Evolutionary conservation across 2,113 vertebrate genomes (phyloP).

Genomic region (Festucalex cinctus): DNA sequence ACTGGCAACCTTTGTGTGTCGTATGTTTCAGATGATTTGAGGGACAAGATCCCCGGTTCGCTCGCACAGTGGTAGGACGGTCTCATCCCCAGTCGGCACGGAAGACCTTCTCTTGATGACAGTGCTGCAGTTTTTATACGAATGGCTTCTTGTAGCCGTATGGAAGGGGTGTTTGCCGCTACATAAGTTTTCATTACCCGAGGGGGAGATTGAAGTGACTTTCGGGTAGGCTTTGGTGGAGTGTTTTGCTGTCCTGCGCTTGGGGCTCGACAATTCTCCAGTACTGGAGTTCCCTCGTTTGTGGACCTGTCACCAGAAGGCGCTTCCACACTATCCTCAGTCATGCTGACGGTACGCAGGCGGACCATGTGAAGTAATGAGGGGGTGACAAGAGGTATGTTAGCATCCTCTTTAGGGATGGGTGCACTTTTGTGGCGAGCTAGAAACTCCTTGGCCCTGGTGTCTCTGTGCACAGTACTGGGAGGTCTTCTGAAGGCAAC

Average conservation of each 20-base stretch:
- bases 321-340: conserved; percentile 49
- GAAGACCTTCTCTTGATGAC: conserved; percentile 58
- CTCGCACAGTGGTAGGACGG: conserved; percentile 21
- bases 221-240: conserved; percentile 90
- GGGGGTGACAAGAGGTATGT: conserved; percentile 87
- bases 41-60: conserved; percentile 32
- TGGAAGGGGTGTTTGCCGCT: conserved; percentile 58
- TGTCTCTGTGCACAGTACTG: conserved; percentile 52
- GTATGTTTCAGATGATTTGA: conserved; percentile 55
- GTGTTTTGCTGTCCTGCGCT: conserved; percentile 48
- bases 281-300: conserved; percentile 5
- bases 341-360: conserved; percentile 80
- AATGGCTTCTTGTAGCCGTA: conserved; percentile 81
- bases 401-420: conserved; percentile 81
- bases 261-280: conserved; percentile 32
- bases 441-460: conserved; percentile 71
- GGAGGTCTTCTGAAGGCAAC: conserved; percentile 65
- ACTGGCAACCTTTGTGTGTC: conserved; percentile 78
- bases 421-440: conserved; percentile 71
- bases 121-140: conserved; percentile 82
- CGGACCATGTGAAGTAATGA: conserved; percentile 94
- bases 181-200: conserved; percentile 48
- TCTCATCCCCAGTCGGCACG: conserved; percentile 48
- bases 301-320: conserved; percentile 37
- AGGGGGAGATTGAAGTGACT: conserved; percentile 70